Percentiles rank a stretch among this genome's conserved stretches.
Evolutionary conservation across 2,797 vertebrate genomes (phyloP).

Genomic region (Schizothorax lantsangensis): DNA sequence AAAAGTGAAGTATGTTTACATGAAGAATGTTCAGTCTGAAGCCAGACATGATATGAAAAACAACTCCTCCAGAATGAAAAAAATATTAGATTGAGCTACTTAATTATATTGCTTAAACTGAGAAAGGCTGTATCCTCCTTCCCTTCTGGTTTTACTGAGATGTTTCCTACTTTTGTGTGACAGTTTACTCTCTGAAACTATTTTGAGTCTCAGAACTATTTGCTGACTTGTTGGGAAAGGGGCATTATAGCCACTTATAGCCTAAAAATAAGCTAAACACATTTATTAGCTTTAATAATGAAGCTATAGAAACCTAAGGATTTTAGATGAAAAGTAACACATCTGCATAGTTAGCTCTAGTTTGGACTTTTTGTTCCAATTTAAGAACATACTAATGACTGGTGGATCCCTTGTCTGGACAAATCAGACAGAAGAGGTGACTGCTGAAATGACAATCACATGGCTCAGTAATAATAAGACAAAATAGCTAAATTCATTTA

Average conservation of each 20-base stretch:
- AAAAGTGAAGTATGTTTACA: not conserved
- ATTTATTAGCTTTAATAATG: not conserved
- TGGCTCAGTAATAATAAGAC: not conserved
- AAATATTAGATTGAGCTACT: too few species aligned
- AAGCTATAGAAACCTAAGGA: not conserved
- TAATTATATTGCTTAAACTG: too few species aligned
- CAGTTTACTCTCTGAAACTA: not conserved
- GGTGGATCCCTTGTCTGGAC: not conserved
- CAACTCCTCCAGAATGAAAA: too few species aligned
- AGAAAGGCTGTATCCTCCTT: too few species aligned
- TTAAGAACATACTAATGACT: not conserved
- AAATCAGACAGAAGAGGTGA: not conserved
- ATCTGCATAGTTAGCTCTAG: not conserved
- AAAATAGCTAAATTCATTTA: constrained; percentile 33
- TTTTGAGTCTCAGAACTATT: not conserved
- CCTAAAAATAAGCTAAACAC: not conserved
- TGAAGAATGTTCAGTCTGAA: not conserved
- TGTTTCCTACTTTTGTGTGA: not conserved
- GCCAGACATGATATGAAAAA: not conserved
- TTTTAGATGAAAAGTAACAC: not conserved
- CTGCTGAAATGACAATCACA: not conserved
- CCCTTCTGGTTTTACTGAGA: too few species aligned
- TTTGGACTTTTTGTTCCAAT: not conserved
- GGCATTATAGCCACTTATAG: not conserved
- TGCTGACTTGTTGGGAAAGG: not conserved